Conservation (phyloP, 2,113 vertebrate genomes). For the Poecilia latipinna region DNA sequence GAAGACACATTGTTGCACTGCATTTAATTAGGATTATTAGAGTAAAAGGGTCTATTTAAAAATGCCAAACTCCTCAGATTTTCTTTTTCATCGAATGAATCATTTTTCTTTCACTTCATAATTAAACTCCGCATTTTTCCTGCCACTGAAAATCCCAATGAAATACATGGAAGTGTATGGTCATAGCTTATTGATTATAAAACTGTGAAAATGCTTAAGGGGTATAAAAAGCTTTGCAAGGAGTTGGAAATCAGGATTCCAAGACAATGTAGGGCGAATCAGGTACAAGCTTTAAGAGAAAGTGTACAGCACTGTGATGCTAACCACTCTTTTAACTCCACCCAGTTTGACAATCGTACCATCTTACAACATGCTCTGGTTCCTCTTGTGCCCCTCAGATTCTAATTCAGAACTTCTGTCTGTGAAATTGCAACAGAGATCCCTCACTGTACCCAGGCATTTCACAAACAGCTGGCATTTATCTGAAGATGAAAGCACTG, state of each 20-base stretch:
- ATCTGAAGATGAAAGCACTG: conserved; percentile 34
- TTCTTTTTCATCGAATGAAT: background rate
- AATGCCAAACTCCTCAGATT: background rate
- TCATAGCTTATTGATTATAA: background rate
- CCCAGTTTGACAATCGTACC: conserved; percentile 62
- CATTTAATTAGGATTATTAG: background rate
- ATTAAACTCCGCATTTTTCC: background rate
- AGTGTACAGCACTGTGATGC: conserved; percentile 17
- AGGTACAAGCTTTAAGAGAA: conserved; percentile 55
- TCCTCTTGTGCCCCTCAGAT: background rate
- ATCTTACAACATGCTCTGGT: background rate
- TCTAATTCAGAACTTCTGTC: background rate
- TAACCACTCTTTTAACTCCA: conserved; percentile 8
- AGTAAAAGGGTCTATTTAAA: background rate
- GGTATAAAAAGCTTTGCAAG: background rate
- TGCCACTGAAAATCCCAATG: background rate
- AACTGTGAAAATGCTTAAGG: background rate
- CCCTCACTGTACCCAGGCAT: conserved; percentile 2
- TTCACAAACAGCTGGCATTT: conserved; percentile 18
- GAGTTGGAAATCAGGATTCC: background rate
- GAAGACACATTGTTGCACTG: background rate
- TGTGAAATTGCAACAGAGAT: background rate
- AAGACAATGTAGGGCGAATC: background rate
- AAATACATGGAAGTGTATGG: background rate
- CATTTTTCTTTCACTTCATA: background rate